Percentiles rank a stretch among this genome's conserved stretches.
Conservation (phyloP, 2,888 invertebrate genomes). For the Polymixis flavicincta region DNA sequence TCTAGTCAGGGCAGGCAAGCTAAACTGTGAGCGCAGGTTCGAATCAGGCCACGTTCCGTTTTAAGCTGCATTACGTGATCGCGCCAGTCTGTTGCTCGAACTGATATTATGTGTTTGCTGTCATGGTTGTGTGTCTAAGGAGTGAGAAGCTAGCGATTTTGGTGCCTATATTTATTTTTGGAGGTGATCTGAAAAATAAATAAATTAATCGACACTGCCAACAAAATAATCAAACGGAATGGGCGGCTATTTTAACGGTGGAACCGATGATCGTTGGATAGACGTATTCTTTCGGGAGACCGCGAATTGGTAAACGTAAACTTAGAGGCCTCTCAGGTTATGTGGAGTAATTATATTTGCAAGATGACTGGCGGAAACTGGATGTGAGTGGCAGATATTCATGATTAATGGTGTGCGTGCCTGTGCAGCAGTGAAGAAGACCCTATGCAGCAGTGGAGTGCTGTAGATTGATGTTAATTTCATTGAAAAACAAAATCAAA, state of each 20-base stretch:
- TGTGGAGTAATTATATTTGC: neutral
- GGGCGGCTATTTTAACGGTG: too few relatives aligned
- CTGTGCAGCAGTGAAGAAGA: neutral
- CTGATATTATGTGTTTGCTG: conserved; percentile 72
- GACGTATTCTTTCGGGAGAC: neutral
- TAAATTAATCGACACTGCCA: too few relatives aligned
- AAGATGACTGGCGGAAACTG: neutral
- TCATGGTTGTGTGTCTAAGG: conserved; percentile 24
- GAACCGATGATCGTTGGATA: neutral
- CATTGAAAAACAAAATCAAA: too few relatives aligned
- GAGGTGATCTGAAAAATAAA: too few relatives aligned
- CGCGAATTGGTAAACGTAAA: neutral
- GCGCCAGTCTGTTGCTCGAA: conserved; percentile 64
- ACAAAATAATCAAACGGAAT: too few relatives aligned
- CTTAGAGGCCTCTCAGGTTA: neutral
- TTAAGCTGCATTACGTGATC: conserved; percentile 75
- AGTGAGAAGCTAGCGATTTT: conserved; percentile 9
- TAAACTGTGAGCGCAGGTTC: conserved; percentile 56
- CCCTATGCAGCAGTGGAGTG: neutral
- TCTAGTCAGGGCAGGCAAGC: conserved; percentile 23
- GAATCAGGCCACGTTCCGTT: conserved; percentile 69
- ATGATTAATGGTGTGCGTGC: neutral
- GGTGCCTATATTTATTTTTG: too few relatives aligned
- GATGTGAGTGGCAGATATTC: neutral
- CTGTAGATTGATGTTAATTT: neutral